Percentiles rank a stretch among this genome's conserved stretches.
Evolutionary conservation across 2,888 invertebrate genomes (phyloP).

Genomic region (Rhyacophila evoluta): DNA sequence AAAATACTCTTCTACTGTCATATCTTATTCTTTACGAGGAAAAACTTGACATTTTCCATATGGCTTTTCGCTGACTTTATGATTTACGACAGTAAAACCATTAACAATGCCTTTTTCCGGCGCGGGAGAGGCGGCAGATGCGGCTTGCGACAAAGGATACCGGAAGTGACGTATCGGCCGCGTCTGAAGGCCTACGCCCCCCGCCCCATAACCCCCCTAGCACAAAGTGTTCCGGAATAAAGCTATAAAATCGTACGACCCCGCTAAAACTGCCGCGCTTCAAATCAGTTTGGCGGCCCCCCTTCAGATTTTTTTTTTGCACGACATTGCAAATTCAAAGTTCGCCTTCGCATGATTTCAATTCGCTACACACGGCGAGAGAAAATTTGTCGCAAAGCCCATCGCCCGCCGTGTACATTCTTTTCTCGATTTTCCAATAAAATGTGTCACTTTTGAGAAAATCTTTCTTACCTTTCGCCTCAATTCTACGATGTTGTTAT

Average conservation of each 20-base stretch:
- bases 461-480: too few species aligned
- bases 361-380: background rate
- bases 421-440: background rate
- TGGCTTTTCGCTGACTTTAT: conserved; percentile 17
- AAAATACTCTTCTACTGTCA: conserved; percentile 1
- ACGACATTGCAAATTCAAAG: conserved; percentile 32
- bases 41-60: conserved; percentile 21
- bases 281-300: conserved; percentile 47
- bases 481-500: too few species aligned
- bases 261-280: conserved; percentile 41
- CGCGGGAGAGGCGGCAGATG: background rate
- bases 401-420: background rate
- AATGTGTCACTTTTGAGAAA: background rate
- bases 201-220: conserved; percentile 11
- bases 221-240: conserved; percentile 36
- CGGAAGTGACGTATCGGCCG: conserved; percentile 23
- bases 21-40: background rate
- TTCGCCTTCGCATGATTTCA: background rate
- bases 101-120: conserved; percentile 20
- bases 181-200: background rate
- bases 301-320: background rate
- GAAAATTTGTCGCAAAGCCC: background rate
- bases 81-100: conserved; percentile 17
- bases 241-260: conserved; percentile 48
- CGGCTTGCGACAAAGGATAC: conserved; percentile 3